phyloP scores from a whole-genome alignment of 2,797 vertebrate species.

The Cynodonichthys magdalenae region DNA sequence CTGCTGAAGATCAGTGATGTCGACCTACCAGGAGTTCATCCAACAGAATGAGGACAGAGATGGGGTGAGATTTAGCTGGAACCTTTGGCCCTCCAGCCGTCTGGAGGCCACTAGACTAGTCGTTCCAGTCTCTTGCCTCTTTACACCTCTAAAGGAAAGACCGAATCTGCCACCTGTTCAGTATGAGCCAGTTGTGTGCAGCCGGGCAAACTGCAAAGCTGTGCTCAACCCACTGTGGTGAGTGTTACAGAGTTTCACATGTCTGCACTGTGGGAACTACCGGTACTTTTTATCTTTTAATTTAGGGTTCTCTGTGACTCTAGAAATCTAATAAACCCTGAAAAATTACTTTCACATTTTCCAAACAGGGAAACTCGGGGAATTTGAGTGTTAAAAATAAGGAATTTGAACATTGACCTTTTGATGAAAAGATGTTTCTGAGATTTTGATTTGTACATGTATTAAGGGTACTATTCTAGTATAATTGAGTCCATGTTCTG shows the following conservation, averaged over 20 bases:
- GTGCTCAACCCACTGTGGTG: slow-evolving; percentile 98
- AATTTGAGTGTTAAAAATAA: no score
- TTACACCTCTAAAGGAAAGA: slow-evolving; percentile 93
- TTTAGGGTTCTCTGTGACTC: no score
- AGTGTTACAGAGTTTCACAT: slow-evolving; percentile 35
- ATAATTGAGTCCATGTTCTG: no score
- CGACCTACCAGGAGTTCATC: slow-evolving; percentile 96
- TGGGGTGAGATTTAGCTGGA: slow-evolving; percentile 98
- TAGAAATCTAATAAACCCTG: no score
- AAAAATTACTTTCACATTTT: no score
- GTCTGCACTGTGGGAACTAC: neutral
- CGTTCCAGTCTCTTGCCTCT: slow-evolving; percentile 93
- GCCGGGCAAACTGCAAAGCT: slow-evolving; percentile 92
- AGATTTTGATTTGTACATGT: no score
- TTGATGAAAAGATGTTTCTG: no score
- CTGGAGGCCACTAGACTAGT: slow-evolving; percentile 95
- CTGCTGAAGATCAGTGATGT: slow-evolving; percentile 76
- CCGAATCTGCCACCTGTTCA: slow-evolving; percentile 92
- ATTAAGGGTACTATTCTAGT: no score
- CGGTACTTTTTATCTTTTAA: no score
- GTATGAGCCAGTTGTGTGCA: slow-evolving; percentile 96
- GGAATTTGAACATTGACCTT: no score
- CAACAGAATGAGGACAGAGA: slow-evolving; percentile 97
- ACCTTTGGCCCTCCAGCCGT: slow-evolving; percentile 96
- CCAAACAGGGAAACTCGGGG: no score